A percentile compares a stretch with the other conserved stretches of the same genome.
Conservation (phyloP, 2,888 invertebrate species). For the Hirtodrosophila alboralis region DNA sequence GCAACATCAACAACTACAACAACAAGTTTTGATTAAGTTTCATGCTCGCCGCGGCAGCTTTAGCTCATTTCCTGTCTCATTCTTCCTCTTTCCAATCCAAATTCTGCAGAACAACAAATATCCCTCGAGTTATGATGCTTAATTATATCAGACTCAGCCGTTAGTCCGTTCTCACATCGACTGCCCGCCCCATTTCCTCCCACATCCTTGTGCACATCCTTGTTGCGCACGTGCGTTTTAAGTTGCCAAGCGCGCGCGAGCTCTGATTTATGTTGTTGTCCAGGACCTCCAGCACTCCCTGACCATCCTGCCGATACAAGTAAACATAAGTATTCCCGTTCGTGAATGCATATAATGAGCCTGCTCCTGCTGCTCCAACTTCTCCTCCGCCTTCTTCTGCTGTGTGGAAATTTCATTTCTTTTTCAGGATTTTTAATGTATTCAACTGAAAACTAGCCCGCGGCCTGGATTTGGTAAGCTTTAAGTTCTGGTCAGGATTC, state of each 20-base stretch:
- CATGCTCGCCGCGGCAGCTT: conserved; percentile 50
- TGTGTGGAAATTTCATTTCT: conserved; percentile 32
- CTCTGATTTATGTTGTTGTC: conserved; percentile 63
- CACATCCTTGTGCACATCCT: conserved; percentile 3
- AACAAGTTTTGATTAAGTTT: conserved; percentile 67
- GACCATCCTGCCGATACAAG: background rate
- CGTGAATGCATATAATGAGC: conserved; percentile 60
- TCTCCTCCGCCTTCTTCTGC: no score
- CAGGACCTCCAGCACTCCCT: conserved; percentile 2
- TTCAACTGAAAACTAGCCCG: conserved; percentile 66
- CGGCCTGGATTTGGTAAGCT: conserved; percentile 58
- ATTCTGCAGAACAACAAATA: conserved; percentile 49
- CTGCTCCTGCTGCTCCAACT: no score
- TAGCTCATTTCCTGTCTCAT: conserved; percentile 66
- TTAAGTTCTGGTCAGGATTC: conserved; percentile 29
- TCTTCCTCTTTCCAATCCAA: background rate
- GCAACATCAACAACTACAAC: conserved; percentile 20
- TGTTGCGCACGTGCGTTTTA: conserved; percentile 66
- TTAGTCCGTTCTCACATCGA: conserved; percentile 47
- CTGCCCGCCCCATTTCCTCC: background rate
- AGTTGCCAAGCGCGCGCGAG: conserved; percentile 55
- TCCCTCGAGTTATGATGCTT: conserved; percentile 75
- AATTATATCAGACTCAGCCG: conserved; percentile 65
- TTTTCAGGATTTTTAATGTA: conserved; percentile 61
- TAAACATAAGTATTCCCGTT: conserved; percentile 36